Conservation (phyloP, 2,797 vertebrate species). For the Smutsia gigantea region DNA sequence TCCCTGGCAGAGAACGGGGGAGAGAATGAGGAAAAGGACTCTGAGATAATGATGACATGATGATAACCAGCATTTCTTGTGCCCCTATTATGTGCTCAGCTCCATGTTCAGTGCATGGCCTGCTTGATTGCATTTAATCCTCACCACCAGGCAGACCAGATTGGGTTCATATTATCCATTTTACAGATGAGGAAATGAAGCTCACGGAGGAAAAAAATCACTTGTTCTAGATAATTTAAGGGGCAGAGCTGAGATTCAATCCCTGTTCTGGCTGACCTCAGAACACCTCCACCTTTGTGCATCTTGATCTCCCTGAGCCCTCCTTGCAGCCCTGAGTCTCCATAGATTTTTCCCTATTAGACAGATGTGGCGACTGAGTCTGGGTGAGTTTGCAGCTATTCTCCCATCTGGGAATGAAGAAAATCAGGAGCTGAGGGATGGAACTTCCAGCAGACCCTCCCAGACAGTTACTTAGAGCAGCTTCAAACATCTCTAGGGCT, state of each 20-base stretch:
- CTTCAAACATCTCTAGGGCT: background rate
- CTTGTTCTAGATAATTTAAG: background rate
- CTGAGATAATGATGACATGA: background rate
- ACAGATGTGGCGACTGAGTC: background rate
- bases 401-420: background rate
- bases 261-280: background rate
- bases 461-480: background rate
- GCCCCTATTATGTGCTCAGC: background rate
- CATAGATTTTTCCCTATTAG: background rate
- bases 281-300: background rate
- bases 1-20: background rate
- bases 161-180: background rate
- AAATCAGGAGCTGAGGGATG: background rate
- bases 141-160: background rate
- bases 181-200: background rate
- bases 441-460: background rate
- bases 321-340: background rate
- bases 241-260: background rate
- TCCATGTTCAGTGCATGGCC: rapidly evolving
- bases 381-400: background rate
- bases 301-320: background rate
- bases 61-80: background rate
- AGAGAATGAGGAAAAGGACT: background rate
- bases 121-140: background rate
- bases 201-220: background rate